Percentiles rank a stretch among this genome's conserved stretches.
Conservation (phyloP, 2,888 invertebrate genomes). For the Amphipyra berbera region DNA sequence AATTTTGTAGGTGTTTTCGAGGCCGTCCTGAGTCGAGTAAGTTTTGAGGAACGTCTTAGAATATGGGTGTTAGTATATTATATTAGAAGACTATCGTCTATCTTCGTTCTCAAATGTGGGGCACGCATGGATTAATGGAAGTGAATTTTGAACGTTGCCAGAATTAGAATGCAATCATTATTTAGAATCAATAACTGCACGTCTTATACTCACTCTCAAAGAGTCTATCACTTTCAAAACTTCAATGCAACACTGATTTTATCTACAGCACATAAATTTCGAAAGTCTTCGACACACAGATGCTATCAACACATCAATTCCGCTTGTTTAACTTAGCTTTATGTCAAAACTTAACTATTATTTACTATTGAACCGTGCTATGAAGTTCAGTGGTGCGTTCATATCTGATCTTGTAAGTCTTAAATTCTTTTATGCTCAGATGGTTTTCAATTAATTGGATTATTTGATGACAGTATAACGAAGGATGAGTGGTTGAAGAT, state of each 20-base stretch:
- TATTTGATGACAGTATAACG: conserved; percentile 12
- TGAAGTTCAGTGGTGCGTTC: conserved; percentile 45
- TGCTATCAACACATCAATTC: conserved; percentile 60
- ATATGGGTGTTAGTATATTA: no score
- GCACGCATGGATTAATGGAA: no score
- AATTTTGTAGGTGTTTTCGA: no score
- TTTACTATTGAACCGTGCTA: conserved; percentile 40
- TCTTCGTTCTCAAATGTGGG: no score
- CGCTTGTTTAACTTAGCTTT: conserved; percentile 53
- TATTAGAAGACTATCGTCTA: no score
- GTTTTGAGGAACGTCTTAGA: no score
- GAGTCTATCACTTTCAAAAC: conserved; percentile 40
- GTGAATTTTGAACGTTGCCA: no score
- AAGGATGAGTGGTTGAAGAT: no score
- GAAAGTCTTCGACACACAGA: conserved; percentile 45
- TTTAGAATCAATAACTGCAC: conserved; percentile 7
- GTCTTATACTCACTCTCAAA: conserved; percentile 16
- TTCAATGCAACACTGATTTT: conserved; percentile 43
- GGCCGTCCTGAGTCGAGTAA: no score
- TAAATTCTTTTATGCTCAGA: conserved; percentile 39
- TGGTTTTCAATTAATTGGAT: conserved; percentile 36
- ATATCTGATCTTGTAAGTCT: conserved; percentile 51
- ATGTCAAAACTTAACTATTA: conserved; percentile 62
- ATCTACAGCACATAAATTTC: conserved; percentile 45
- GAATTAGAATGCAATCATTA: conserved; percentile 19